Base-by-base conservation (phyloP, 2,113 vertebrate genomes). In the Furnarius figulus region DNA sequence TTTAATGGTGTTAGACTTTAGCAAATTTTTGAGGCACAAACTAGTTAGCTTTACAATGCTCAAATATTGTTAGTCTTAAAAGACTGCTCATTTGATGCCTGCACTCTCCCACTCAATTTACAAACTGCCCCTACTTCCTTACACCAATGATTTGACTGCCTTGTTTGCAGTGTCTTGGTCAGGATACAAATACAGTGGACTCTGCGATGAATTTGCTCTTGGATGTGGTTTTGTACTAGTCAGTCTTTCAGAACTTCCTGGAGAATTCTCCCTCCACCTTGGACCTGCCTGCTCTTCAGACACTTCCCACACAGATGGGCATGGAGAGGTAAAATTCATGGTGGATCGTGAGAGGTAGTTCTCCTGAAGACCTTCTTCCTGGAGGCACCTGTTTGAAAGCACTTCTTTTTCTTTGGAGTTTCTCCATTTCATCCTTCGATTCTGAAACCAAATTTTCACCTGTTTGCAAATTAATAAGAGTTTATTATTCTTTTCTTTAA, bases 361-460 rank as follows among this genome's bases (percentile, higher is more conserved):
- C 87, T 98, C 97, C 66, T 95, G 97, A 85, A 97, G 97, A 89
- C 95, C 94, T 63, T 97, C 97, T 89, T 98, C 98, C 58, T 98
- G 98, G 75, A 98, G 50, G 90, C 97, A 98, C 31, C 93, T 97
- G 85, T 95, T 98, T 81, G 98, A 98, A 95, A 98, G 98, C 53
- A 98, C 97, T 97, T 99, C 99, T 95, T 99, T 99, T 97, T 99
- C 99, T 98, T 99, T 99, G 93, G 98, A 99, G 97, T 99, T 99
- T 95, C 99, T 98, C 99, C 99, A 99, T 94, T 99, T 99, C 99
- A 99, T 99, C 68, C 99, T 98, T 91, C 99, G 98, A 96, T 99
- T 99, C 97, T 99, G 99, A 97, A 99, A 99, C 99, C 99, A 99
- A 95, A 99, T 99, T 97, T 99, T 99, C 85, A 99, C 99, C 99